Evolutionary conservation across 2,888 invertebrate genomes (phyloP).

Genomic region (Tromatobia lineatoria): DNA sequence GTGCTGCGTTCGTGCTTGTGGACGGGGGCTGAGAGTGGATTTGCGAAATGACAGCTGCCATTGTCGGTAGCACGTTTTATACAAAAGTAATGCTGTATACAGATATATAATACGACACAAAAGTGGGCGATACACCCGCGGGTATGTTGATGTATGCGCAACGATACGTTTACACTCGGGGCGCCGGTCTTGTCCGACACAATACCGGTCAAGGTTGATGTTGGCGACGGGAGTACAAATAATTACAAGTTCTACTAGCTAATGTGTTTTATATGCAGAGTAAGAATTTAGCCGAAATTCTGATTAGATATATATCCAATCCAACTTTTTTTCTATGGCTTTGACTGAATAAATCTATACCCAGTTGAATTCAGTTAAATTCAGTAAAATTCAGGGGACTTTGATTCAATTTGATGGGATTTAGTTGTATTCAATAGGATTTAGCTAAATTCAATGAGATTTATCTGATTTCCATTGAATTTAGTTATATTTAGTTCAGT

Average conservation of each 20-base stretch:
- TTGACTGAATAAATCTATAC: too few relatives aligned
- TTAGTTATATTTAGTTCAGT: too few relatives aligned
- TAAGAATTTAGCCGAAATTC: neutral
- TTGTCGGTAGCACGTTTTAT: constrained; percentile 27
- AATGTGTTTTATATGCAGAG: constrained; percentile 53
- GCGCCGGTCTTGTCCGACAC: constrained; percentile 76
- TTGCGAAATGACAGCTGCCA: constrained; percentile 74
- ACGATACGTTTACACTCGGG: constrained; percentile 66
- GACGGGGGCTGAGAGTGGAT: constrained; percentile 56
- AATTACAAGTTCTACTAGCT: constrained; percentile 22
- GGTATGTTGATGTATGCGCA: constrained; percentile 19
- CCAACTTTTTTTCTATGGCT: too few relatives aligned
- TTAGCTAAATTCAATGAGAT: too few relatives aligned
- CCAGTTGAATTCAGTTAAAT: too few relatives aligned
- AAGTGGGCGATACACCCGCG: neutral
- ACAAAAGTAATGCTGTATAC: constrained; percentile 3
- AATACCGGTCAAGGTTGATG: constrained; percentile 81
- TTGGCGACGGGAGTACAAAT: constrained; percentile 25
- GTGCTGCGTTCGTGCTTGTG: constrained; percentile 73
- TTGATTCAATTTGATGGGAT: too few relatives aligned
- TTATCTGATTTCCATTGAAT: too few relatives aligned
- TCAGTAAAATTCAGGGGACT: too few relatives aligned
- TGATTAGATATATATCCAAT: neutral
- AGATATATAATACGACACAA: constrained; percentile 5
- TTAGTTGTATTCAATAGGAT: too few relatives aligned